Evolutionary conservation across 2,888 invertebrate species (phyloP).

Genomic region (Baronia brevicornis): DNA sequence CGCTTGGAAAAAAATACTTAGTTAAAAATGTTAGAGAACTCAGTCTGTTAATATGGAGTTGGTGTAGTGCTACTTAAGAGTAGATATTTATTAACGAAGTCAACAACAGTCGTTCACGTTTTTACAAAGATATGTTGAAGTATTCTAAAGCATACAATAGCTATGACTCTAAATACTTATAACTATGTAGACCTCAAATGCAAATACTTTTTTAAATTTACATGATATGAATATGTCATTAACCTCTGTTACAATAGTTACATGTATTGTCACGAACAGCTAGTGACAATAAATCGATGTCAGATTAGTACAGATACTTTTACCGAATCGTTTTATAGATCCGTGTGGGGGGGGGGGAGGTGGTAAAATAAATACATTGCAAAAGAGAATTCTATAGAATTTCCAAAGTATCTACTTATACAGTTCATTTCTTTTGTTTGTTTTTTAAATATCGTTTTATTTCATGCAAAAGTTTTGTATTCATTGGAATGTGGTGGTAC

Average conservation of each 20-base stretch:
- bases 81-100: conserved; percentile 14
- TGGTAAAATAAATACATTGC: conserved; percentile 15
- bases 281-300: conserved; percentile 43
- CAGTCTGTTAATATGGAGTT: conserved; percentile 52
- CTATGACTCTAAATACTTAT: conserved; percentile 73
- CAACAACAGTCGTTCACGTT: conserved; percentile 56
- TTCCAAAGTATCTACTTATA: neutral
- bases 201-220: conserved; percentile 73
- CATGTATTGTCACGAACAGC: conserved; percentile 49
- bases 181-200: conserved; percentile 75
- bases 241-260: conserved; percentile 65
- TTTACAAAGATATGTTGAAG: conserved; percentile 72
- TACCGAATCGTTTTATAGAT: conserved; percentile 9
- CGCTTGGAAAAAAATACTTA: conserved; percentile 49
- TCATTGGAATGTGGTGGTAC: conserved; percentile 70
- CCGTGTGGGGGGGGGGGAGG: conserved; percentile 1
- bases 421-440: conserved; percentile 1
- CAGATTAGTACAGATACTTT: conserved; percentile 15
- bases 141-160: conserved; percentile 73
- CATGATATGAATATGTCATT: conserved; percentile 76
- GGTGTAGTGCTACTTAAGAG: conserved; percentile 32
- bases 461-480: no score
- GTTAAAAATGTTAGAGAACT: conserved; percentile 25
- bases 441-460: no score
- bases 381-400: conserved; percentile 3